Conservation (phyloP, 2,113 vertebrate genomes). For the Sorex fumeus region DNA sequence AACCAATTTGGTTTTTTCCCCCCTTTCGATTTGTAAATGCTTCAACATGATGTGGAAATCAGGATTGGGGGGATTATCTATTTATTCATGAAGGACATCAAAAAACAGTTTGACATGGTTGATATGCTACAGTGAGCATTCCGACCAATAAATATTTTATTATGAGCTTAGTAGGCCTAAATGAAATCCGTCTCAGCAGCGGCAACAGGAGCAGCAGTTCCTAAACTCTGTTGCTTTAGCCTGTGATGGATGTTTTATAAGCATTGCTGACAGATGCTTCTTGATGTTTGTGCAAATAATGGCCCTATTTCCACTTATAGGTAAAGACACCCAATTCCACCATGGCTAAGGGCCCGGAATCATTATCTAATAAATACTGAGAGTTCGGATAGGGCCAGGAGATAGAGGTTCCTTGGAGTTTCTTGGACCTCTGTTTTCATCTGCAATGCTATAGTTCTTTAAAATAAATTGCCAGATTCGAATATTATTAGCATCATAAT, state of each 20-base stretch:
- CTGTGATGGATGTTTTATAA: neutral
- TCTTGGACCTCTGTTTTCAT: neutral
- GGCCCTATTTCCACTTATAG: neutral
- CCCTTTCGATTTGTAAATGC: neutral
- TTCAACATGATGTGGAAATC: neutral
- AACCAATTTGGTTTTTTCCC: neutral
- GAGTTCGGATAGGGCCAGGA: neutral
- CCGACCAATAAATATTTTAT: neutral
- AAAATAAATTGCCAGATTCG: slow-evolving; percentile 18
- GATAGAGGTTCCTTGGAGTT: neutral
- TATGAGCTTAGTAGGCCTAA: neutral
- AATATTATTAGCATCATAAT: neutral
- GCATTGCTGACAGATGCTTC: neutral
- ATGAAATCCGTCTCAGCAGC: neutral
- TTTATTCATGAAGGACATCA: neutral
- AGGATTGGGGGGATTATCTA: neutral
- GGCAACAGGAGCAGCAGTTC: neutral
- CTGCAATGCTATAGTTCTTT: neutral
- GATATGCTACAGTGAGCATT: neutral
- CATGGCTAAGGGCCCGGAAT: neutral
- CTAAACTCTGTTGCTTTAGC: neutral
- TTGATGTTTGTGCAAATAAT: neutral
- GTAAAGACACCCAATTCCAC: neutral
- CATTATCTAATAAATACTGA: neutral
- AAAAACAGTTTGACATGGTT: neutral